Evolutionary conservation across 2,888 invertebrate genomes (phyloP), one percentile per base, ranked within the genome.

Genomic region (Sphaeridia pumilis): DNA sequence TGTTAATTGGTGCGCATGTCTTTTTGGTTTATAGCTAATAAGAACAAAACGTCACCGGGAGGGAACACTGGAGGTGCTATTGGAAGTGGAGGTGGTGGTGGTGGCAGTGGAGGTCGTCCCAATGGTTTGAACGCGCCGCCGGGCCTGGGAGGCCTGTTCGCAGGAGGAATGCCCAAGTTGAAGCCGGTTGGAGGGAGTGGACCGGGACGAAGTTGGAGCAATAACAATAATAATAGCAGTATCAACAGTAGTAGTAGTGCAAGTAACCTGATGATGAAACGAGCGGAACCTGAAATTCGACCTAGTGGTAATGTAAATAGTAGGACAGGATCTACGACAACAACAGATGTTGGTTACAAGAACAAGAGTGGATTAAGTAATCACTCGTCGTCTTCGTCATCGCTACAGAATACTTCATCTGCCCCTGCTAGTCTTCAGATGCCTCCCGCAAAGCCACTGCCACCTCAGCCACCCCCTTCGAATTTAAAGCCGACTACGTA

Each of bases 161-260:
- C 84, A 43, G 84, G 83, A 51, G 87, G 87, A 54, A 84, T 87
- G 78, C 87, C 87, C 24, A 84, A 83, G 69, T 72, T 87, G 58
- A 79, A 82, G 68, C 74, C 83, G n/a, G 82, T 82, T 46, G 46
- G 46, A 10, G 12, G 3, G 5, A 21, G 46, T 12, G 26, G 47
- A 72, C 59, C 68, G 70, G 67, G 74, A 74, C 74, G 65, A 67
- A 54, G 73, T 73, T 58, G 70, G 28, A 46, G 35, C 52, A 49
- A 22, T 28, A 52, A 22, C 41, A 46, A 47, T 44, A 47, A 36
- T 46, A 21, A 27, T 12, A 20, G 20, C 34, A 21, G 38, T 35
- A 42, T 46, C 17, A 48, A 31, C 25, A 57, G 43, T 52, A 48
- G 46, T 25, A 42, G 36, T 38, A 55, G 34, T 51, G 43, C 27